A percentile compares a stretch with the other conserved stretches of the same genome.
Evolutionary conservation across 1,140 invertebrate genomes (phyloP).

Genomic region (Cydia fagiglandana): DNA sequence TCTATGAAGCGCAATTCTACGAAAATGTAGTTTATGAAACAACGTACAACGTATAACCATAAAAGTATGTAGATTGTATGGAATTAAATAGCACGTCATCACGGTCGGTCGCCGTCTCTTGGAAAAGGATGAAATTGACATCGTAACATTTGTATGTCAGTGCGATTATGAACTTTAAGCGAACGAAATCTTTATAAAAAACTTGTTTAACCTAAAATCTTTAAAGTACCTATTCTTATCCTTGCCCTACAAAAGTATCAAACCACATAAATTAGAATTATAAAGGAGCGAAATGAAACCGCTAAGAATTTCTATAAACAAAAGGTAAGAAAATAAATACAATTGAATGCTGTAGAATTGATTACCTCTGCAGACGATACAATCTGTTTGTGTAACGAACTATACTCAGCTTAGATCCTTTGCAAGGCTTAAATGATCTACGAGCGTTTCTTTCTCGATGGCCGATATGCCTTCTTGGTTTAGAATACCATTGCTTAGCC

Average conservation of each 20-base stretch:
- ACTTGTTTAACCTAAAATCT: too few relatives aligned
- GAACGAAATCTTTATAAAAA: too few relatives aligned
- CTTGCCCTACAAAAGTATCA: neutral
- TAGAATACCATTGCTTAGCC: neutral
- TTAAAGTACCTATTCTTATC: neutral
- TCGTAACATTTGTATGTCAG: too few relatives aligned
- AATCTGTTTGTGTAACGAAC: constrained; percentile 29
- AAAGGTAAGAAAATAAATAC: constrained; percentile 17
- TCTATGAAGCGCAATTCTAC: too few relatives aligned
- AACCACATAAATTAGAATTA: neutral
- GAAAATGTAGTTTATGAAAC: too few relatives aligned
- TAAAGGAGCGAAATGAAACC: neutral
- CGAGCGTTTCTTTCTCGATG: neutral
- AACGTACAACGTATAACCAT: too few relatives aligned
- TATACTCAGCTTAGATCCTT: constrained; percentile 3
- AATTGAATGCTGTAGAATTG: constrained; percentile 12
- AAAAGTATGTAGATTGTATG: too few relatives aligned
- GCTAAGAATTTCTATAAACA: constrained; percentile 3
- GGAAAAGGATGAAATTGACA: too few relatives aligned
- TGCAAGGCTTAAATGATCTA: constrained; percentile 1
- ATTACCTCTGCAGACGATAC: constrained; percentile 25
- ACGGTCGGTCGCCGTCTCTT: too few relatives aligned
- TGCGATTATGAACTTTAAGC: too few relatives aligned
- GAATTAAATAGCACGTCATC: too few relatives aligned
- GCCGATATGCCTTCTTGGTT: neutral